Conservation (phyloP, 2,888 invertebrate genomes). For the Acrobeloides nanus region DNA sequence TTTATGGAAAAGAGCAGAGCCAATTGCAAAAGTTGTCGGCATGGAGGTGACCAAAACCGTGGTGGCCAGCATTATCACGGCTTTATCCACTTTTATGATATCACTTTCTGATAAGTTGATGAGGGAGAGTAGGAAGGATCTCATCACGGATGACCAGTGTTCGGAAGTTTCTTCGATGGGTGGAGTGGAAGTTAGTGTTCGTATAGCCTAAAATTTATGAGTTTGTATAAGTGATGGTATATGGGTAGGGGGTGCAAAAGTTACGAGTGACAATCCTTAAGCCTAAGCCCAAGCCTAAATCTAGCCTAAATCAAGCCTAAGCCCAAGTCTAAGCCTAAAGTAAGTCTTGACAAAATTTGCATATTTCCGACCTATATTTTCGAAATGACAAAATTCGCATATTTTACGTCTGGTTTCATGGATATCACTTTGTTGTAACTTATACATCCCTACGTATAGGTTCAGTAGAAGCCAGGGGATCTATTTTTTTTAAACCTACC, state of each 20-base stretch:
- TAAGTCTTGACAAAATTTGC: slow-evolving; percentile 4
- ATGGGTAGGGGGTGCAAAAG: too few species aligned
- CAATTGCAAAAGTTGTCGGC: slow-evolving; percentile 65
- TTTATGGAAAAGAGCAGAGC: slow-evolving; percentile 74
- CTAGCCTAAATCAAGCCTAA: not conserved
- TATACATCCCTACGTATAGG: too few species aligned
- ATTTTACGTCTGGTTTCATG: too few species aligned
- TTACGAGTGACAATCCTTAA: too few species aligned
- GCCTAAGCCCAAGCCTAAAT: slow-evolving; percentile 7
- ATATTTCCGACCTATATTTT: too few species aligned
- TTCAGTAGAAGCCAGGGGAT: too few species aligned
- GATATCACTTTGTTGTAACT: too few species aligned
- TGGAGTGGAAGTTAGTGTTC: slow-evolving; percentile 9
- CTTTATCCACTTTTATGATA: slow-evolving; percentile 63
- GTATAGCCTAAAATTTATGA: slow-evolving; percentile 10
- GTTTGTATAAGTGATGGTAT: too few species aligned
- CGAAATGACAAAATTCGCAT: too few species aligned
- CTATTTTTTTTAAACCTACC: slow-evolving; percentile 9
- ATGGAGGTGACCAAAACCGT: slow-evolving; percentile 79
- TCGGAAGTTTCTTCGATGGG: slow-evolving; percentile 17
- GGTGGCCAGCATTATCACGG: slow-evolving; percentile 78
- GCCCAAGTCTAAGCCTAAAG: not conserved
- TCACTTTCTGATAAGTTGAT: slow-evolving; percentile 68
- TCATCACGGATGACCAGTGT: slow-evolving; percentile 69
- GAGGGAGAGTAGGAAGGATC: slow-evolving; percentile 79